Percentiles rank a stretch among this genome's conserved stretches.
These are phyloP conservation scores for Empidonax alnorum DNA, from an alignment of 2,113 vertebrate species.

Conservation along the genomic window DNA sequence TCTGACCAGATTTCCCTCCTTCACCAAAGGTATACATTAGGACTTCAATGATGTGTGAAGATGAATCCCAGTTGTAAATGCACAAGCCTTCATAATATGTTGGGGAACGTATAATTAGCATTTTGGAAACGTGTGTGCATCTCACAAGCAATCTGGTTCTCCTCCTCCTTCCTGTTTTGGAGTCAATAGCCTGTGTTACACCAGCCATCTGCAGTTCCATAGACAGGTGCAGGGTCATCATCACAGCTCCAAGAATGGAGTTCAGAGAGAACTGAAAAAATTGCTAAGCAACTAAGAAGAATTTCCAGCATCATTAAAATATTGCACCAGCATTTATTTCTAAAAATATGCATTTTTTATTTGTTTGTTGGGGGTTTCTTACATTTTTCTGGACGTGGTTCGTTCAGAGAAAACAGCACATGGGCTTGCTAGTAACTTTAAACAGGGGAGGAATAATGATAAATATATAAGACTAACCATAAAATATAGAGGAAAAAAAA, in stretches of 20 bases:
- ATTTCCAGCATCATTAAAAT: background rate
- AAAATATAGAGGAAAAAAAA: background rate
- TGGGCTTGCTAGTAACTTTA: background rate
- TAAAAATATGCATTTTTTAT: background rate
- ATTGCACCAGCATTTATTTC: background rate
- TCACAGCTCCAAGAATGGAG: slow-evolving; percentile 54
- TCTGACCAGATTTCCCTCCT: slow-evolving; percentile 28
- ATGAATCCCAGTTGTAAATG: slow-evolving; percentile 57
- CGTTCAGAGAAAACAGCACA: background rate
- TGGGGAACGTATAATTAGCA: slow-evolving; percentile 73
- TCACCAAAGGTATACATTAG: slow-evolving; percentile 48
- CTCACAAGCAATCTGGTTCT: slow-evolving; percentile 72
- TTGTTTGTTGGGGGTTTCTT: background rate
- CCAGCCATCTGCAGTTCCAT: slow-evolving; percentile 75
- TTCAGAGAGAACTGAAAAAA: slow-evolving; percentile 60
- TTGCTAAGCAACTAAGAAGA: slow-evolving; percentile 58
- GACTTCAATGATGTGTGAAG: slow-evolving; percentile 60
- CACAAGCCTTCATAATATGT: slow-evolving; percentile 60
- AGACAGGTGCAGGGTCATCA: slow-evolving; percentile 76
- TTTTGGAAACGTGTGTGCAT: slow-evolving; percentile 69
- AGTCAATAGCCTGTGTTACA: slow-evolving; percentile 71
- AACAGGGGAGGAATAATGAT: background rate
- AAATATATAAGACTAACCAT: background rate
- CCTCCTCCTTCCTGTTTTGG: slow-evolving; percentile 78
- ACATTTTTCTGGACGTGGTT: background rate